Evolutionary conservation across 2,888 invertebrate species (phyloP).

Genomic region (Salpingus planirostris): DNA sequence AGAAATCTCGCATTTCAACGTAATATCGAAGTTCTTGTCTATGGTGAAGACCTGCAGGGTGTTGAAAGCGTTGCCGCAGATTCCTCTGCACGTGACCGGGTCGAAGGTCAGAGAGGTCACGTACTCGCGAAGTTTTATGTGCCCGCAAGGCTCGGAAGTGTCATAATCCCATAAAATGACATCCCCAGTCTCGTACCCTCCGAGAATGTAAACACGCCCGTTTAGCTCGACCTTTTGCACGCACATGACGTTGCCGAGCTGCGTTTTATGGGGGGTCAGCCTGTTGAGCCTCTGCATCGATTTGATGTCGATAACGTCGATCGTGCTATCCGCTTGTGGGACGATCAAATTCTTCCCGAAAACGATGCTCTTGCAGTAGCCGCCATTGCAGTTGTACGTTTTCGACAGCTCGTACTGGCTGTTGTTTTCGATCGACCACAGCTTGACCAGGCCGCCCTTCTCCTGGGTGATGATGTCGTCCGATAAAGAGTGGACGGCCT

Average conservation of each 20-base stretch:
- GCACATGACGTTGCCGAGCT: constrained; percentile 58
- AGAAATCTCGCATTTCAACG: constrained; percentile 51
- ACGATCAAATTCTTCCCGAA: constrained; percentile 51
- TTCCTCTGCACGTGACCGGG: constrained; percentile 52
- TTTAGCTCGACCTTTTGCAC: constrained; percentile 45
- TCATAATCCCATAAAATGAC: constrained; percentile 60
- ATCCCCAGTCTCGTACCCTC: constrained; percentile 67
- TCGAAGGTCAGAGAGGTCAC: constrained; percentile 68
- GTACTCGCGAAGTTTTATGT: constrained; percentile 51
- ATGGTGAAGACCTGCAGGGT: constrained; percentile 51
- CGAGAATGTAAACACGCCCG: constrained; percentile 50
- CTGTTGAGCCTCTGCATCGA: constrained; percentile 36
- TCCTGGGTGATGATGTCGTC: constrained; percentile 63
- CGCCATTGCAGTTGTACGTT: constrained; percentile 53
- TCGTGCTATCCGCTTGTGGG: constrained; percentile 52
- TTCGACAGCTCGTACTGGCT: constrained; percentile 49
- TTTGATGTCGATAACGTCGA: constrained; percentile 42
- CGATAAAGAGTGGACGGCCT: constrained; percentile 52
- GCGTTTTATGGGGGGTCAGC: constrained; percentile 40
- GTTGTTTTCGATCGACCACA: constrained; percentile 52
- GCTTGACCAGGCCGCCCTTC: constrained; percentile 60
- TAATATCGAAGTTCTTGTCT: constrained; percentile 47
- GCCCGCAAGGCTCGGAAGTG: constrained; percentile 49
- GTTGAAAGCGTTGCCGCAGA: constrained; percentile 57
- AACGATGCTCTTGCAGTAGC: constrained; percentile 62